These are phyloP conservation scores for Notechis scutatus DNA, from an alignment of 2,113 vertebrate species.

Conservation along the genomic window DNA sequence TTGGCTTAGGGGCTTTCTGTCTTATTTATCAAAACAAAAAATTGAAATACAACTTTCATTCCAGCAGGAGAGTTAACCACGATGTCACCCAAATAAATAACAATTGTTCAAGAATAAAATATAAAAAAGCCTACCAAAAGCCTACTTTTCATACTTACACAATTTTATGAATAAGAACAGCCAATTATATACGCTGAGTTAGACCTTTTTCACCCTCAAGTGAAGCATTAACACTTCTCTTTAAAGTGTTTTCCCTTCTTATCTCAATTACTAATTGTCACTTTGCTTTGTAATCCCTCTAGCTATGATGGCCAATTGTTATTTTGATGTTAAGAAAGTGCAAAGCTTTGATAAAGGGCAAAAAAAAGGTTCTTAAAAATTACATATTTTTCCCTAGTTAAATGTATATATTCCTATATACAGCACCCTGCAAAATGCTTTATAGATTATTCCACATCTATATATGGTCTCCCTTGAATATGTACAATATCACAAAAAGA, in stretches of 20 bases:
- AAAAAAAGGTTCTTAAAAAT: constrained; percentile 10
- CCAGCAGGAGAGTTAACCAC: not conserved
- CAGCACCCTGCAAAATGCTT: not conserved
- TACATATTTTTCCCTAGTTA: not conserved
- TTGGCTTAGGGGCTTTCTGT: not conserved
- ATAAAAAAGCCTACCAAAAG: not conserved
- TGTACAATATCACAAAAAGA: not conserved
- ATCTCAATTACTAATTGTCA: constrained; percentile 52
- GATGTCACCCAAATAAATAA: not conserved
- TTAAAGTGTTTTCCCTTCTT: constrained; percentile 48
- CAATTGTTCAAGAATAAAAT: not conserved
- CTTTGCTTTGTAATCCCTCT: constrained; percentile 29
- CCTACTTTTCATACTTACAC: not conserved
- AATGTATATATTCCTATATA: not conserved
- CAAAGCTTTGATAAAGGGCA: constrained; percentile 21
- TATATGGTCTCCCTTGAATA: not conserved
- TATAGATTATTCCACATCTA: constrained; percentile 15
- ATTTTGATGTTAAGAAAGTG: constrained; percentile 38
- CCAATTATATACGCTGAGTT: constrained; percentile 41
- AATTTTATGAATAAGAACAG: not conserved
- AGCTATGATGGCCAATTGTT: constrained; percentile 6
- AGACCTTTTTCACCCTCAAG: constrained; percentile 41
- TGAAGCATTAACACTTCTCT: constrained; percentile 47
- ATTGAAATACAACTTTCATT: not conserved
- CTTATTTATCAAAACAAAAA: not conserved